Base-by-base conservation (phyloP, 2,888 invertebrate species). In the Leptopilina syphax region DNA sequence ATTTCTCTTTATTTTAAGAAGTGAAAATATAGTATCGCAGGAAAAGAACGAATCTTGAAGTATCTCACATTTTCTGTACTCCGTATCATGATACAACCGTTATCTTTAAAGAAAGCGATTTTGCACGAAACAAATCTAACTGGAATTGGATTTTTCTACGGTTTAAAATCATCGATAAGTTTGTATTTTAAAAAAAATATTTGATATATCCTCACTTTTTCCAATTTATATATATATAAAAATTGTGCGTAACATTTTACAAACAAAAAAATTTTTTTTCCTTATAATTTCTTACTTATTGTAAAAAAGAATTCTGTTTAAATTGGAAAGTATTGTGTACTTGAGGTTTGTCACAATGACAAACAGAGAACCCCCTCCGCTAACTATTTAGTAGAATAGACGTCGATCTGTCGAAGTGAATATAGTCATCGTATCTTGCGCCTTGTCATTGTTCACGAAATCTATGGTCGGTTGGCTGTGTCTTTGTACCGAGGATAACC, bases 371-470 rank as follows among this genome's bases (percentile, higher is more conserved):
- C 12, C 47, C 47, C 63, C 10, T 44, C 7, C 7, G n/a, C 44
- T 18, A 18, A 18, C 18, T 67, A 67, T 41, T 34, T 67, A 67
- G 67, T 10, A 67, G 67, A 67, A 67, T 67, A 13, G 50, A 10
- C 47, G 50, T 50, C 50, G 50, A 68, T 68, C 24, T 50, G 68
- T 50, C 27, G 50, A 68, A 50, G 24, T 50, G 68, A 68, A 68
- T 68, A 68, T 44, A 50, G 68, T 6, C 24, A 70, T 47, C 24
- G 24, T 47, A 70, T 70, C 50, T 54, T 50, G 70, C 54, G 70
- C 70, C 70, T 54, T 70, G 70, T 70, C 70, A 70, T 70, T 70
- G 70, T 70, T 70, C 70, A 47, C 54, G 13, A 54, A 70, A 70
- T 70, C 70, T 70, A 70, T 70, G 70, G 70, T 70, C 13, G 70